Base-by-base conservation (phyloP, 2,113 vertebrate species). In the Macrotis lagotis region DNA sequence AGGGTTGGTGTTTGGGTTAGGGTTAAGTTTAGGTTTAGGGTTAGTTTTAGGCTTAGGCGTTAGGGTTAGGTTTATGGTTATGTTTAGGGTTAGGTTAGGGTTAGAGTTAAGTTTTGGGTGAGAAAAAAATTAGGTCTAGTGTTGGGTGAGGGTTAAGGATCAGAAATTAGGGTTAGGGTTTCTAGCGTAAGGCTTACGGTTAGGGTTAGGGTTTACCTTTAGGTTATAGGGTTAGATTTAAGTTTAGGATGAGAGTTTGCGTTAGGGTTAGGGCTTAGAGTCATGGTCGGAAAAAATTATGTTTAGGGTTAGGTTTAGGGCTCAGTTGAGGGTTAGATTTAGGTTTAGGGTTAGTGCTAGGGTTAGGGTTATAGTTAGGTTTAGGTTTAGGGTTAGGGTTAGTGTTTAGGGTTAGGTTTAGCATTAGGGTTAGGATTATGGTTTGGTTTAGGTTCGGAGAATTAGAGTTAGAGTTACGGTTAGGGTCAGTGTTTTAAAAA, bases 91-190 rank as follows among this genome's bases (percentile, higher is more conserved):
- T n/a, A n/a, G n/a, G n/a, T n/a, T n/a, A n/a, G n/a, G n/a, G n/a
- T n/a, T n/a, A n/a, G n/a, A n/a, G n/a, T n/a, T n/a, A n/a, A n/a
- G n/a, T n/a, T n/a, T n/a, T n/a, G n/a, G n/a, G n/a, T n/a, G n/a
- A n/a, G n/a, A n/a, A n/a, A n/a, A n/a, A n/a, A n/a, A n/a, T n/a
- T n/a, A n/a, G n/a, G n/a, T n/a, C n/a, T n/a, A n/a, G n/a, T n/a
- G n/a, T n/a, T n/a, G n/a, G n/a, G n/a, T n/a, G n/a, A n/a, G n/a
- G n/a, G n/a, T n/a, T n/a, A n/a, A n/a, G n/a, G n/a, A n/a, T n/a
- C n/a, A n/a, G n/a, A n/a, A n/a, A n/a, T n/a, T n/a, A n/a, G n/a
- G 92, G 94, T 93, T 96, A 95, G 91, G 91, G 91, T 93, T 94
- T 53, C 8, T 10, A 48, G 93, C n/a, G 90, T 89, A 52, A 90